Base-by-base conservation (phyloP, 2,888 invertebrate genomes). In the Hartigia nigra region DNA sequence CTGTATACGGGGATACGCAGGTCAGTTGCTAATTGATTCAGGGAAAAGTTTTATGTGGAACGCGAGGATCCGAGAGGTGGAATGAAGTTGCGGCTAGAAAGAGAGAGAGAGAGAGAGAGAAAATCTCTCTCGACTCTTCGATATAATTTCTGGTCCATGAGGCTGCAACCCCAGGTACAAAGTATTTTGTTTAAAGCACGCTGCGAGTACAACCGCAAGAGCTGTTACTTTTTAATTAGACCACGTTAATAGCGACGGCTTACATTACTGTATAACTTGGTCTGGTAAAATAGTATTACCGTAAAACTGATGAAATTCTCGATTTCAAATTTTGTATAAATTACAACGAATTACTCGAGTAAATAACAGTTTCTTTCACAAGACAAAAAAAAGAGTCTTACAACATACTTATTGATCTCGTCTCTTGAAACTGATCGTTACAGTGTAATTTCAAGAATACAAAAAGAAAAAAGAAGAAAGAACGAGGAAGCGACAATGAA, bases 161-260 rank as follows among this genome's bases (percentile, higher is more conserved):
- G 81, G 79, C 78, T 78, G 77, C 79, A 79, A 81, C 78, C 77
- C 74, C 81, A 76, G 80, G 79, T 76, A 77, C 74, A 81, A 83
- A 82, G 80, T 78, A 81, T 81, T 81, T 82, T 81, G 77, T 76
- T 81, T 75, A 81, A 80, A 79, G 80, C 82, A 79, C 76, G 81
- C 81, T 76, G 79, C 79, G 79, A 82, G 81, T 77, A 82, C 82
- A 80, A 81, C 81, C 82, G 79, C 82, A 81, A 4, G 23, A 81
- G 81, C 80, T 84, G 80, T 80, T 78, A 81, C 76, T 82, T 83
- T 82, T 84, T 83, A 84, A 83, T 83, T 84, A 83, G 78, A 76
- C 79, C 76, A 77, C 81, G 79, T 79, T 82, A 80, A 82, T 81
- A 82, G 81, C 80, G 78, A 75, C 81, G 75, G 76, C 79, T 34